Evolutionary conservation across 2,797 vertebrate species (phyloP).

Genomic region (Spea hammondii): DNA sequence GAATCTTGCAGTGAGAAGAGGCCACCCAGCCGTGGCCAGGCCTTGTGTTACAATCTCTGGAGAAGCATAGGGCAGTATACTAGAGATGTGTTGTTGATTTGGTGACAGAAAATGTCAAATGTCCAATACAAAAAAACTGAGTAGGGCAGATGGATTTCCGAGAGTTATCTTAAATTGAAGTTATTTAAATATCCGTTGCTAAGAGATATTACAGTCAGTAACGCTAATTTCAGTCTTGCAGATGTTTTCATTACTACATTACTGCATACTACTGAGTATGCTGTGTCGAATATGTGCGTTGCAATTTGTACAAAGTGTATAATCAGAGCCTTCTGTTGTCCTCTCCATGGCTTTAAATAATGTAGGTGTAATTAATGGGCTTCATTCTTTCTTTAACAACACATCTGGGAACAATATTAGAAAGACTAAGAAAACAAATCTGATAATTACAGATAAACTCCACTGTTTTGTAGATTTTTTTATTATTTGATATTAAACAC

Average conservation of each 20-base stretch:
- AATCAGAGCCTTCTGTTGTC: not conserved
- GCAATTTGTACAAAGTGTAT: not conserved
- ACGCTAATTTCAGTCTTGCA: too few relatives aligned
- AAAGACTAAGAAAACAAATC: constrained; percentile 10
- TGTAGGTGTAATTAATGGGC: constrained; percentile 20
- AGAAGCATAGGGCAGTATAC: not conserved
- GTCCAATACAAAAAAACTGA: too few relatives aligned
- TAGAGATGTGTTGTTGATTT: too few relatives aligned
- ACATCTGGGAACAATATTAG: not conserved
- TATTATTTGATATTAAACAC: too few relatives aligned
- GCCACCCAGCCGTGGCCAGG: not conserved
- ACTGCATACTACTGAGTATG: too few relatives aligned
- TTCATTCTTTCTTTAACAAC: constrained; percentile 4
- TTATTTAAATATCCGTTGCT: too few relatives aligned
- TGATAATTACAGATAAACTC: constrained; percentile 26
- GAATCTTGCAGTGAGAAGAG: not conserved
- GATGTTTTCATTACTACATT: too few relatives aligned
- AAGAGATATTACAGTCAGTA: too few relatives aligned
- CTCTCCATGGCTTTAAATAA: not conserved
- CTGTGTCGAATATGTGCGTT: too few relatives aligned
- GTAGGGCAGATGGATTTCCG: too few relatives aligned
- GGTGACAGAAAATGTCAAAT: too few relatives aligned
- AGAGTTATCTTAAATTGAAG: too few relatives aligned
- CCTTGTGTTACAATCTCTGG: not conserved
- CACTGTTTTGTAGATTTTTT: not conserved